phyloP scores from a whole-genome alignment of 2,113 vertebrate species.

The Poicephalus meyeri region DNA sequence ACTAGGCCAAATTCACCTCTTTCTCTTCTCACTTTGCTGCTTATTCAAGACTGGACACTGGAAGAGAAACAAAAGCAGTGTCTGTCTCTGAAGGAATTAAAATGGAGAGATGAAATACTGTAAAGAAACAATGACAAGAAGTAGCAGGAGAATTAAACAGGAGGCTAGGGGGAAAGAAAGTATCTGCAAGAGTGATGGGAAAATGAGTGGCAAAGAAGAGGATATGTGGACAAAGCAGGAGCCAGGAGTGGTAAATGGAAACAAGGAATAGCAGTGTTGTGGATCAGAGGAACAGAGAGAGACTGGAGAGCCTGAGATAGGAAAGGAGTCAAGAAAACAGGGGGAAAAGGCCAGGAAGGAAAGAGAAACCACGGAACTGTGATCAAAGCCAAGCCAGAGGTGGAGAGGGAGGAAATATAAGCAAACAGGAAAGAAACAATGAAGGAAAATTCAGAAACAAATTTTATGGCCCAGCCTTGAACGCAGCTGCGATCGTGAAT shows the following conservation, averaged over 20 bases:
- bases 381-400: constrained; percentile 31
- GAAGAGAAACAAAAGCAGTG: background rate
- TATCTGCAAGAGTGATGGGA: background rate
- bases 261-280: background rate
- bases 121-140: background rate
- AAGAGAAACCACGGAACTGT: background rate
- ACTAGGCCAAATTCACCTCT: background rate
- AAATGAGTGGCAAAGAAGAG: background rate
- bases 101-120: background rate
- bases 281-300: background rate
- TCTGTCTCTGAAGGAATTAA: background rate
- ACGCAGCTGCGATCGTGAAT: background rate
- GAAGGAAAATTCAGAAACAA: constrained; percentile 18
- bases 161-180: background rate
- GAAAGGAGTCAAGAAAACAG: background rate
- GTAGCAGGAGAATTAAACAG: background rate
- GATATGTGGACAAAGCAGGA: background rate
- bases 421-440: constrained; percentile 35
- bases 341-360: constrained; percentile 16
- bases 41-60: background rate
- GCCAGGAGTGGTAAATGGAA: background rate
- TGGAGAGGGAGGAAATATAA: constrained; percentile 9
- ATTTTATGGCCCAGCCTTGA: background rate
- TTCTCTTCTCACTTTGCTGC: background rate
- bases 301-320: background rate